Base-by-base conservation (phyloP, 2,113 vertebrate species). In the Psilopsiagon aurifrons region DNA sequence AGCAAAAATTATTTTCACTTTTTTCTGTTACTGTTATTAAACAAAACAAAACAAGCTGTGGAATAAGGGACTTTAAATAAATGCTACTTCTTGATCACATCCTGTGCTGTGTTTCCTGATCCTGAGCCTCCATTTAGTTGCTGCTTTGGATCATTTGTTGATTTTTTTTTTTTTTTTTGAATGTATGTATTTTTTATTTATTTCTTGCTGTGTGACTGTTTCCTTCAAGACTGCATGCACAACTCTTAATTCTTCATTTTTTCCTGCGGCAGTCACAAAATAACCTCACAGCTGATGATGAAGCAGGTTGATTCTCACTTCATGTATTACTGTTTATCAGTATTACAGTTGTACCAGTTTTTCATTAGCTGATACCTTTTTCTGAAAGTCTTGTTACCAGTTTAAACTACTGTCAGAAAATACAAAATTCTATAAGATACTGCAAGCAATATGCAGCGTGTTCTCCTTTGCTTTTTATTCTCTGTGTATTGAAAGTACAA, bases 381-480 rank as follows among this genome's bases (percentile, higher is more conserved):
- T 51, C 44, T 63, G 18, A 29, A 84, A 28, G 39, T 60, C 41
- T 24, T 71, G 2, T 29, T 84, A 17, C 12, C 9, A 35, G 13
- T 69, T 83, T 16, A 80, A 9, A 29, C 31, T 67, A 27, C n/a
- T 46, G 5, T 60, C 46, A 75, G 51, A 10, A 86, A 83, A 81
- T 46, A 19, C 1, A 37, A n/a, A 68, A 37, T 57, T 66, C 19
- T 5, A 0, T 75, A 18, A 25, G 39, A 3, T 46, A 7, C n/a
- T 88, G 46, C 17, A 67, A 55, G 10, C 47, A 47, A 3, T 51
- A 3, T 51, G 5, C 27, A 39, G 7, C 1, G 0, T 66, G 7
- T 59, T 62, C 52, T 67, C 8, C 66, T 86, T 77, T 27, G 8
- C 13, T 24, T 59, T 59, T 52, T 67, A 11, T 43, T 78, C 17